Percentiles rank a stretch among this genome's conserved stretches.
phyloP scores from a whole-genome alignment of 2,797 vertebrate genomes.

The Knipowitschia caucasica region DNA sequence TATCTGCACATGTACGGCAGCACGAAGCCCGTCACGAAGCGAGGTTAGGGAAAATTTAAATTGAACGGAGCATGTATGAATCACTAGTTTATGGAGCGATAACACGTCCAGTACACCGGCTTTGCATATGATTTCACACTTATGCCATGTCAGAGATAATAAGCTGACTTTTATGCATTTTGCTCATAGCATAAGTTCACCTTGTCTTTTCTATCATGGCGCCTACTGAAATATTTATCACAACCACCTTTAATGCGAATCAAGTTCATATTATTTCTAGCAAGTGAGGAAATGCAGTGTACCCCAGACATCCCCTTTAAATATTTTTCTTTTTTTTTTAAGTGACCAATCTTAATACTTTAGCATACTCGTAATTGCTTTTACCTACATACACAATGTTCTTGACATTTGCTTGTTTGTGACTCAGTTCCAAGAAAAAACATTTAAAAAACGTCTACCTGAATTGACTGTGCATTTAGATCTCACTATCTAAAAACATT shows the following conservation, averaged over 20 bases:
- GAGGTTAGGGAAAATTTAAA: background rate
- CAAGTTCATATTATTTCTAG: background rate
- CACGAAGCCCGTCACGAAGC: constrained; percentile 1
- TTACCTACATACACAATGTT: too few relatives aligned
- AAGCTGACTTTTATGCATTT: constrained; percentile 1
- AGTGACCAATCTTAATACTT: too few relatives aligned
- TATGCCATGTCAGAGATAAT: constrained; percentile 9
- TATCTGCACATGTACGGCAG: constrained; percentile 18
- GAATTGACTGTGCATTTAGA: too few relatives aligned
- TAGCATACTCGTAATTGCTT: too few relatives aligned
- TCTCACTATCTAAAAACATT: too few relatives aligned
- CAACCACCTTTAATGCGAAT: background rate
- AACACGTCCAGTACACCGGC: background rate
- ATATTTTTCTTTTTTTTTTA: too few relatives aligned
- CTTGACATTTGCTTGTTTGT: too few relatives aligned
- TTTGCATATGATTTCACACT: constrained; percentile 2
- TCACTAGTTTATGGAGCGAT: background rate
- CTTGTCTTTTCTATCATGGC: background rate
- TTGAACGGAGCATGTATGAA: background rate
- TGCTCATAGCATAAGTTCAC: constrained; percentile 7
- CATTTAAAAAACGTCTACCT: too few relatives aligned
- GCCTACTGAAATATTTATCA: background rate
- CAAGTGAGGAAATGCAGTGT: background rate
- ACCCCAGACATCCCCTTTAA: background rate
- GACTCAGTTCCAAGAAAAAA: too few relatives aligned